Evolutionary conservation across 2,113 vertebrate species (phyloP).

Genomic region (Pituophis catenifer): DNA sequence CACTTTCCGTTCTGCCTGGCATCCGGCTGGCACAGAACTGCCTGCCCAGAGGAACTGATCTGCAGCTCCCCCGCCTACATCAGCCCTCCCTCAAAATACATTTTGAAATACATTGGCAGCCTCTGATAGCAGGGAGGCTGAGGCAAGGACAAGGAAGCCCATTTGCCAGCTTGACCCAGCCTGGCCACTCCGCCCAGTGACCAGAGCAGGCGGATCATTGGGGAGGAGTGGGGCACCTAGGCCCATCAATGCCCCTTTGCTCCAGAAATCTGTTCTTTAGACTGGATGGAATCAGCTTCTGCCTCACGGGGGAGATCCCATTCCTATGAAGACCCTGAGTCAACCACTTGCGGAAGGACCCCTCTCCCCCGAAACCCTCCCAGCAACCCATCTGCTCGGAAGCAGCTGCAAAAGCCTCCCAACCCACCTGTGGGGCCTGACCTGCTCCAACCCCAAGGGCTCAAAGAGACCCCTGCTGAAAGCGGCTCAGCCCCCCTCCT

Average conservation of each 20-base stretch:
- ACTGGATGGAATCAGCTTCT: not conserved
- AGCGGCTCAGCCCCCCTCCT: slow-evolving; percentile 21
- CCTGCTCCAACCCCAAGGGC: not conserved
- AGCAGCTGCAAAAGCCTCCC: not conserved
- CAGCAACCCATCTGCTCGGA: not conserved
- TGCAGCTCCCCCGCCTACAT: not conserved
- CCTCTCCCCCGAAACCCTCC: no score
- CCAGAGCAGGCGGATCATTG: not conserved
- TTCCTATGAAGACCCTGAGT: not conserved
- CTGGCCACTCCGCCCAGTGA: not conserved
- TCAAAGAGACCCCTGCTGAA: not conserved
- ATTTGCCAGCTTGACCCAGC: not conserved
- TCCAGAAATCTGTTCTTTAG: not conserved
- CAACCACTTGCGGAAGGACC: no score
- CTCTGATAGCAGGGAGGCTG: not conserved
- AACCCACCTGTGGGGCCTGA: not conserved
- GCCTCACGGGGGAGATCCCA: not conserved
- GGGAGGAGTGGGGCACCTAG: not conserved
- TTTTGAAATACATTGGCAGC: not conserved
- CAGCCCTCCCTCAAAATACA: no score
- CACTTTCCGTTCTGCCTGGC: slow-evolving; percentile 5
- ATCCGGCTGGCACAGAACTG: not conserved
- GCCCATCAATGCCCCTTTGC: not conserved
- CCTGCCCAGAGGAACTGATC: not conserved
- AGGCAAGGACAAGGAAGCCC: not conserved